Base-by-base conservation (phyloP, 2,888 invertebrate species). In the Mythimna vitellina region DNA sequence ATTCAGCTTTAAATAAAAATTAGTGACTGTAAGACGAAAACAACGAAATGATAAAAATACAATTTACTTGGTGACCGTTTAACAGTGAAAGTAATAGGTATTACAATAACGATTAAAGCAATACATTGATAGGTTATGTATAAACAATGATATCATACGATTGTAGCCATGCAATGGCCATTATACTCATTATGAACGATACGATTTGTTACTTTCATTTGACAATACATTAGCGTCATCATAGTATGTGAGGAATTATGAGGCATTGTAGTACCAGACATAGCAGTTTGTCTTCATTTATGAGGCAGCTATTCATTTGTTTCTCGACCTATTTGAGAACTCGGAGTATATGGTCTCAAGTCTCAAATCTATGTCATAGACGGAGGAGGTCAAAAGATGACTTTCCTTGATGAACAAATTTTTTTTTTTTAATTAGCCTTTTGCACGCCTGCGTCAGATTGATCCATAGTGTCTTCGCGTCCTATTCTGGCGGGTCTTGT, bases 111-210 rank as follows among this genome's bases (percentile, higher is more conserved):
- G 64, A 54, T 81, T 62, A 56, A 66, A 60, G 54, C 54, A 58
- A 81, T 56, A 56, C 68, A 80, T 64, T 82, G 78, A 73, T 20
- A 73, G 58, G 38, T n/a, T 51, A 70, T 70, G 65, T 72, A 51
- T 62, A 80, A 80, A 80, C 70, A 76, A 3, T 70, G 62, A 65
- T 80, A 70, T 70, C 67, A 65, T 17, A 35, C 57, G 35, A 72
- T 70, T 64, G 67, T 80, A 66, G 60, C 76, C 56, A 67, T 54
- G 75, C 70, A 35, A 53, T 54, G 53, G 56, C 54, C 32, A 61
- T 61, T 53, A 66, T 51, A 62, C 54, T 61, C 25, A 51, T 60
- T 46, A 65, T 51, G 38, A 61, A 51, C 35, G 22, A 35, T 58
- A 80, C 17, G 12, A 58, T 68, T 42, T 49, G 56, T 58, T 62